Base-by-base conservation (phyloP, 2,888 invertebrate species). In the Teleogryllus oceanicus region DNA sequence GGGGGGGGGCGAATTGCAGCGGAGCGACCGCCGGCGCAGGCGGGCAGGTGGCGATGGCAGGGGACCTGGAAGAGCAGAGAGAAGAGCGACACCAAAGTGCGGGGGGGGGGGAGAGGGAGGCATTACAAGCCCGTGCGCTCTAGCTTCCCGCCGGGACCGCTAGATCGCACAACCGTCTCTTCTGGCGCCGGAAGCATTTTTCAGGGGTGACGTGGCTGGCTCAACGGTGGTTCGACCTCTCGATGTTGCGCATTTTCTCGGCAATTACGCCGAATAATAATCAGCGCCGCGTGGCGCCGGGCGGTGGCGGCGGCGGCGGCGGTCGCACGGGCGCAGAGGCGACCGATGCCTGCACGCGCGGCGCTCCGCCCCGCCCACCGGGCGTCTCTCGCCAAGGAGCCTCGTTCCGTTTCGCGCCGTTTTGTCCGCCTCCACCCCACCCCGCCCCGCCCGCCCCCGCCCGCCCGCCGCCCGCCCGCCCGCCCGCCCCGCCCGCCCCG, bases 181-280 rank as follows among this genome's bases (percentile, higher is more conserved):
- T 4, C 13, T n/a, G 62, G n/a, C 62, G 62, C 62, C 62, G 62
- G 62, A 62, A 62, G 62, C 62, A n/a, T 13, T 62, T 62, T 62
- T 62, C 16, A 62, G 62, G 37, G 62, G 62, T 62, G 62, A 62
- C 62, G 62, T 62, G 62, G 62, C 62, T 18, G 13, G 16, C 13
- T 13, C 62, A n/a, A 62, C 16, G 62, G 62, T n/a, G 62, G 62
- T 62, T 62, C 16, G 16, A 16, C 62, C 62, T 62, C 62, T 62
- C 62, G 62, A 62, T 62, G n/a, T n/a, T 62, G 37, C 62, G 62
- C 62, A 18, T 62, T 62, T 62, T 62, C 62, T 62, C 62, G 62
- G 62, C n/a, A 13, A 62, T 62, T 62, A n/a, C 62, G 62, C 62
- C 16, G 62, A 62, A 62, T 62, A 62, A 62, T 62, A 62, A 62